phyloP scores from a whole-genome alignment of 2,113 vertebrate species.

The Illadopsis cleaveri region DNA sequence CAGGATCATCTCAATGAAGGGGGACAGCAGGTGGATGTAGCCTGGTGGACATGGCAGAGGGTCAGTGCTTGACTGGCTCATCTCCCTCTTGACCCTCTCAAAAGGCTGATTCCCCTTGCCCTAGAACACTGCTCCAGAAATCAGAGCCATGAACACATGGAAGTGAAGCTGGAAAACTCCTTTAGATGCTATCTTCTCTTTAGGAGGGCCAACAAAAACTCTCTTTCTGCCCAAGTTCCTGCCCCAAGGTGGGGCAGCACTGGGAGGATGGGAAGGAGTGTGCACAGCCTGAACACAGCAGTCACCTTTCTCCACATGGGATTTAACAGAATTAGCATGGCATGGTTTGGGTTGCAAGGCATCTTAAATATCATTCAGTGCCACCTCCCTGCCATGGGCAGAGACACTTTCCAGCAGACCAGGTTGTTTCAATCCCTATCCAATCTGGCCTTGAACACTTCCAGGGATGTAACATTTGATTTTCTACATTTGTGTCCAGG shows the following conservation, averaged over 20 bases:
- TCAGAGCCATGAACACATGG: background rate
- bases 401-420: background rate
- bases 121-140: background rate
- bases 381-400: background rate
- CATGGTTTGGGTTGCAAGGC: background rate
- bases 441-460: background rate
- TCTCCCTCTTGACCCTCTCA: background rate
- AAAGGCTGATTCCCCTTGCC: accelerated
- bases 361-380: background rate
- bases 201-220: background rate
- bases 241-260: background rate
- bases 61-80: background rate
- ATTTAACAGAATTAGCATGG: background rate
- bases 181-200: background rate
- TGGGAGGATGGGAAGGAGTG: background rate
- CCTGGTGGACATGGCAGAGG: conserved; percentile 70
- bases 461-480: background rate
- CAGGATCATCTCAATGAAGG: conserved; percentile 92
- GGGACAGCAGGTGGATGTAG: conserved; percentile 95
- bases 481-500: background rate
- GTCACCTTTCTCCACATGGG: background rate
- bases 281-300: background rate
- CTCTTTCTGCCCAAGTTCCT: background rate
- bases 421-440: background rate
- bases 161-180: background rate